Evolutionary conservation across 2,797 vertebrate species (phyloP), one percentile per base, ranked within the genome.

Genomic region (Xenopus petersii): DNA sequence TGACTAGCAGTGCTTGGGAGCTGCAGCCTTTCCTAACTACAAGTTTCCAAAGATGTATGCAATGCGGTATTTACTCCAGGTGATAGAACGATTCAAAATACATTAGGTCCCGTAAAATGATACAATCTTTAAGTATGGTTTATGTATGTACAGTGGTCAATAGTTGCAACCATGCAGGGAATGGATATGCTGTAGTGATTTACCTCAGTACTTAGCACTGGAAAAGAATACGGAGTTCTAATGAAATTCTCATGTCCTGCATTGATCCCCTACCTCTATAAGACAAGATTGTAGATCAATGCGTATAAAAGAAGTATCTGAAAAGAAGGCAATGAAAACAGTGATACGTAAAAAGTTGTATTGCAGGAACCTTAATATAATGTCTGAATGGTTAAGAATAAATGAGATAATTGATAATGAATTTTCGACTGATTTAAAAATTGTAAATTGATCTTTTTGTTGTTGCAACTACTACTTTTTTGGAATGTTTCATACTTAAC

Each of bases 231-330:
- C 3, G 82, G 85, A 81, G 82, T 71, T 64, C 48, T 21, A 56
- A 80, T 85, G 85, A 86, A 88, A 82, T 84, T 83, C 70, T 81
- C 81, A 48, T 78, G 73, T 82, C 70, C 46, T 48, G 12, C 74
- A 83, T 79, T 80, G 82, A 84, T 86, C 77, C 77, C 66, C 49
- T 64, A 75, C 80, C 66, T 83, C 54, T 54, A 77, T 69, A 81
- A 75, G 72, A 66, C 56, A 47, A 51, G 61, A 79, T 74, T 59
- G 74, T 79, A 79, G 71, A 74, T 80, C 80, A 79, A 75, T 84
- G 80, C 80, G 79, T 79, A 81, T 80, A 73, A 85, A 83, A 82
- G 67, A 5, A 79, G 68, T 55, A 68, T 80, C 30, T 70, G 59
- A 81, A 80, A 75, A 60, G 70, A 73, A 78, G 83, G 68, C 60